Percentiles rank a stretch among this genome's conserved stretches.
phyloP scores from a whole-genome alignment of 2,797 vertebrate genomes.

The Liparis tanakae region DNA sequence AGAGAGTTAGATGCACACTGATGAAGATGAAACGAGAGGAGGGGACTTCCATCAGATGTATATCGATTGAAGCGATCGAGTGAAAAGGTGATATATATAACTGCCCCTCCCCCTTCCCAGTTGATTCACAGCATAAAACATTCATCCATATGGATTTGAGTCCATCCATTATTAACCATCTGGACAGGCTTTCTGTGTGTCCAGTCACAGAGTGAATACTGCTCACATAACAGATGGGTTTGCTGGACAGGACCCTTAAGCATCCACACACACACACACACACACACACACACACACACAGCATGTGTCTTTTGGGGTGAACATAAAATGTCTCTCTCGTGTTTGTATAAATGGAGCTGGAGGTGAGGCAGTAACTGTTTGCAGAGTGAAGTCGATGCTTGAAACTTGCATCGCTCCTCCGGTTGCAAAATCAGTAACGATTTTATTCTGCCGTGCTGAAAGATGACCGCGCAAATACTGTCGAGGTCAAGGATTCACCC shows the following conservation, averaged over 20 bases:
- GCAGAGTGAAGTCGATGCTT: neutral
- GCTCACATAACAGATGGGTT: slow-evolving; percentile 55
- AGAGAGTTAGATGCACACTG: neutral
- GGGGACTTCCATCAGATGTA: neutral
- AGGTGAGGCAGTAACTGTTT: neutral
- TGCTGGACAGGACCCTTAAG: slow-evolving; percentile 16
- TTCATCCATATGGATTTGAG: slow-evolving; percentile 54
- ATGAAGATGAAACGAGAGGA: neutral
- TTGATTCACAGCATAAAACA: slow-evolving; percentile 39
- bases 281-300: slow-evolving; percentile 1
- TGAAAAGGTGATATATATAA: neutral
- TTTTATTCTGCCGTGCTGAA: too few relatives aligned
- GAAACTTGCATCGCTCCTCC: too few relatives aligned
- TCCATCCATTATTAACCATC: slow-evolving; percentile 60
- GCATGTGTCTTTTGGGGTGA: slow-evolving; percentile 9
- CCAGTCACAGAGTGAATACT: slow-evolving; percentile 38
- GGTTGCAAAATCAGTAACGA: too few relatives aligned
- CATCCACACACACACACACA: slow-evolving; percentile 5
- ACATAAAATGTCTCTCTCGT: slow-evolving; percentile 25
- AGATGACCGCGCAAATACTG: too few relatives aligned
- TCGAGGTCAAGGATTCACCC: too few relatives aligned
- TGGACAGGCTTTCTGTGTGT: slow-evolving; percentile 38
- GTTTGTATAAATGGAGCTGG: neutral
- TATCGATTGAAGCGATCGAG: neutral
- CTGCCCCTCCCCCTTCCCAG: neutral